A percentile compares a stretch with the other conserved stretches of the same genome.
phyloP scores from a whole-genome alignment of 2,113 vertebrate genomes.

The Xenopus laevis region DNA sequence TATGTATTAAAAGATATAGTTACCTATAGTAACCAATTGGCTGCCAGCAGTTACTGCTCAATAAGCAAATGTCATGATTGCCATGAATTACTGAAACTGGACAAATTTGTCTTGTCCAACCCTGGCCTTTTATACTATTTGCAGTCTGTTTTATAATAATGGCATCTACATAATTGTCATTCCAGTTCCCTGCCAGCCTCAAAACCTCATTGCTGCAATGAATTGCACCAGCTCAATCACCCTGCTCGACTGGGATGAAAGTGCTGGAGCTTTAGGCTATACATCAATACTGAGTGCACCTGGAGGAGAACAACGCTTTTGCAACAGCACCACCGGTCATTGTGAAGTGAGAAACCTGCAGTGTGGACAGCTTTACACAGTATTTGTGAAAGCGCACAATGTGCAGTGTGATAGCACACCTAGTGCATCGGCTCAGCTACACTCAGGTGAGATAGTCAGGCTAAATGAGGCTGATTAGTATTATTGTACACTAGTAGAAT shows the following conservation, averaged over 20 bases:
- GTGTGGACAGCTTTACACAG: slow-evolving; percentile 60
- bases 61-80: no score
- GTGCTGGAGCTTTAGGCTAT: slow-evolving; percentile 57
- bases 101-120: no score
- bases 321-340: slow-evolving; percentile 45
- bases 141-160: no score
- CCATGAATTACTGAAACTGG: no score
- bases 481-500: no score
- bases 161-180: slow-evolving; percentile 14
- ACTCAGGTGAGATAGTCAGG: slow-evolving; percentile 11
- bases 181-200: slow-evolving; percentile 67
- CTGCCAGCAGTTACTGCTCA: no score
- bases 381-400: slow-evolving; percentile 60
- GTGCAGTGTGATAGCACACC: slow-evolving; percentile 60
- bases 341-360: slow-evolving; percentile 58
- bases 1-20: no score
- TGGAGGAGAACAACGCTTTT: slow-evolving; percentile 29
- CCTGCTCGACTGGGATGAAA: slow-evolving; percentile 58
- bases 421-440: neutral
- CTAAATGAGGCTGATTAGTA: no score
- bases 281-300: slow-evolving; percentile 51
- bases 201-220: slow-evolving; percentile 56
- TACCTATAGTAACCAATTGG: no score
- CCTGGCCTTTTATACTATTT: no score
- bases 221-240: slow-evolving; percentile 61